These are phyloP conservation scores for Drosophila fuyamai DNA, from an alignment of 1,140 invertebrate genomes.

Conservation along the genomic window DNA sequence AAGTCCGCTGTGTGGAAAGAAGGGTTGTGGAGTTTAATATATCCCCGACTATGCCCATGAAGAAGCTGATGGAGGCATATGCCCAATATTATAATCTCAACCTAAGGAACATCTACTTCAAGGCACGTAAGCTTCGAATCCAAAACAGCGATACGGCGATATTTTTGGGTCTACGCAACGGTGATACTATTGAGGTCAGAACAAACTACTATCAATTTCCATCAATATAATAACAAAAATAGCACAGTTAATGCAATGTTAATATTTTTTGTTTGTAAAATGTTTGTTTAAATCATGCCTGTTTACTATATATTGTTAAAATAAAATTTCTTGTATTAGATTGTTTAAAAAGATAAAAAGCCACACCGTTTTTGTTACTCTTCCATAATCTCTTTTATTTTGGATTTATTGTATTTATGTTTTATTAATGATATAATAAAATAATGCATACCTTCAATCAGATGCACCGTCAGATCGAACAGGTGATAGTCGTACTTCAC, in stretches of 20 bases:
- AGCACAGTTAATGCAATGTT: too few relatives aligned
- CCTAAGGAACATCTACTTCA: not conserved
- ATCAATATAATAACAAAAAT: not conserved
- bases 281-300: not conserved
- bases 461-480: conserved; percentile 93
- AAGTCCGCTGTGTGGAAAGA: conserved; percentile 28
- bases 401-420: too few relatives aligned
- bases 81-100: not conserved
- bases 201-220: not conserved
- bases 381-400: too few relatives aligned
- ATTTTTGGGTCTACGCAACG: not conserved
- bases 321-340: not conserved
- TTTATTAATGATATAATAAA: too few relatives aligned
- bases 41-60: not conserved
- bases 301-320: too few relatives aligned
- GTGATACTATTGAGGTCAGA: not conserved
- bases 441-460: conserved; percentile 93
- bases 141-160: not conserved
- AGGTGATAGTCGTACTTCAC: conserved; percentile 95
- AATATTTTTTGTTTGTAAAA: too few relatives aligned
- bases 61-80: not conserved
- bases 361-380: too few relatives aligned
- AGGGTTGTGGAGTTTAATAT: not conserved
- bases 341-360: not conserved
- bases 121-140: not conserved